Evolutionary conservation across 1,140 invertebrate genomes (phyloP), one percentile per base, ranked within the genome.

Genomic region (Octopus sinensis): DNA sequence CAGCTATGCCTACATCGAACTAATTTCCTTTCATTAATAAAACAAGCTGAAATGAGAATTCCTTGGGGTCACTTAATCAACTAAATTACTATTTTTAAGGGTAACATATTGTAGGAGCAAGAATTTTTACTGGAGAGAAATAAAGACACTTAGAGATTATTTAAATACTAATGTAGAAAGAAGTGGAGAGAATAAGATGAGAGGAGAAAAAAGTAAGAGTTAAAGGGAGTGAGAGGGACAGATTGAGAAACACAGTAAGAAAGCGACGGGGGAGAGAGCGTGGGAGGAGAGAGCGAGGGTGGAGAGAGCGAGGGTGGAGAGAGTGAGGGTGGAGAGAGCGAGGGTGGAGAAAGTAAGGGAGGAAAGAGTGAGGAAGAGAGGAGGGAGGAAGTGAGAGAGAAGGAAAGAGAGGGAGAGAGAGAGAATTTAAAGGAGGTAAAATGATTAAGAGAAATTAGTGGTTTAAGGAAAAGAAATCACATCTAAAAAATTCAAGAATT

Each of bases 321-420:
- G 30, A 23, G 30, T 1, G 30, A 23, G 30, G 68, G 30, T 5
- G 30, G 68, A 5, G 68, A 71, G 30, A 13, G 68, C 17, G 4
- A 13, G 12, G 13, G 68, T 0, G 68, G 5, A 23, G 30, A 13
- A 4, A 23, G 4, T 1, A 71, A 13, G 12, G 68, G 30, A 23
- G 30, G 68, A 73, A 4, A 5, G 68, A 73, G 68, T 6, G 13
- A 13, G 5, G 68, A 71, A 13, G 13, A 23, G 30, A 23, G 30
- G 68, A 9, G 68, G 6, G 68, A 13, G 13, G 13, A 23, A 10
- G 68, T 12, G 13, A 73, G 68, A 9, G 68, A 73, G 13, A 17
- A 23, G 30, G 68, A 73, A 23, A 9, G 68, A 73, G 68, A 73
- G 68, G 30, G 68, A 73, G 68, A 73, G 68, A 73, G 68, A 73